Conservation (phyloP, 2,797 vertebrate species). For the Mormyrops boulengeri region DNA sequence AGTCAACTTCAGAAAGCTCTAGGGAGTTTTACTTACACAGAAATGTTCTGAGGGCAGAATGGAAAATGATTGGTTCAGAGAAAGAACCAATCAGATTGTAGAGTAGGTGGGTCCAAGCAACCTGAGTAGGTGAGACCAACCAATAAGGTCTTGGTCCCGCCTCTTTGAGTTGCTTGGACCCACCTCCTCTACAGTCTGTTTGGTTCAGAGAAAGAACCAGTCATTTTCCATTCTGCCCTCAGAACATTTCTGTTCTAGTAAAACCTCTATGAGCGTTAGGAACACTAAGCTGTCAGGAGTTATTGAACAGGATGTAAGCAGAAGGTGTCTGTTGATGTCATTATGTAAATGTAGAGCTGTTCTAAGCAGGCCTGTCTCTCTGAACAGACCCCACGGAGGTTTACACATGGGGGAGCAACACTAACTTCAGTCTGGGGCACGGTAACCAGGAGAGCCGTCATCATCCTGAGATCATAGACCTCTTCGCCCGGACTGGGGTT, state of each 20-base stretch:
- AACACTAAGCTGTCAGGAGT: not conserved
- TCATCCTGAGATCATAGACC: constrained; percentile 86
- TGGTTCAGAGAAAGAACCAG: not conserved
- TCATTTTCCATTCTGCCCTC: not conserved
- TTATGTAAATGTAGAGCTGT: not conserved
- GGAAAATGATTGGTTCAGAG: not conserved
- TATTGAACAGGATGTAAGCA: not conserved
- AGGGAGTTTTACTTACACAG: not conserved
- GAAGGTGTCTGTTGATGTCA: not conserved
- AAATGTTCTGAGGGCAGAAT: not conserved
- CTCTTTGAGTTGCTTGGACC: not conserved
- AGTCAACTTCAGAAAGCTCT: not conserved
- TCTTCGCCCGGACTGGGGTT: constrained; percentile 80
- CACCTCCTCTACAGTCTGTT: not conserved
- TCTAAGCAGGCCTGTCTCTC: constrained; percentile 28
- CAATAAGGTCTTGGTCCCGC: not conserved
- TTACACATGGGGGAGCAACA: constrained; percentile 94
- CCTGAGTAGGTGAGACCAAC: not conserved
- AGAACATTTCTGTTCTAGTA: not conserved
- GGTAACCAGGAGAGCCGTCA: constrained; percentile 88
- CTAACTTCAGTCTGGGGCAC: constrained; percentile 93
- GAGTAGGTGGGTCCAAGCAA: not conserved
- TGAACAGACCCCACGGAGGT: constrained; percentile 86
- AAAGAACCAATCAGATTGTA: not conserved
- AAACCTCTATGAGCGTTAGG: not conserved